Evolutionary conservation across 2,113 vertebrate genomes (phyloP).

Genomic region (Azemiops feae): DNA sequence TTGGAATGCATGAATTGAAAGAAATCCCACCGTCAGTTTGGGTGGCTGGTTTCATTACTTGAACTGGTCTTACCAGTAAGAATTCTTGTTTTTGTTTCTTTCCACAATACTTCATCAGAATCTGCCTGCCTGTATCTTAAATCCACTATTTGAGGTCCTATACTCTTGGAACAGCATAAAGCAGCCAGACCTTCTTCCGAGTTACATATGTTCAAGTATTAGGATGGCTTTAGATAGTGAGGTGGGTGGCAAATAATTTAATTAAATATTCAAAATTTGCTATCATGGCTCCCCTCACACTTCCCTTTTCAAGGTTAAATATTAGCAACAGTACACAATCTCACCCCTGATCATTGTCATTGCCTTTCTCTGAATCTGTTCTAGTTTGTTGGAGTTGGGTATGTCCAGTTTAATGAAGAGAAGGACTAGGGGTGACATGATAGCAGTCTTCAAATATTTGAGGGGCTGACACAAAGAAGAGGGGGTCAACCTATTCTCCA

Average conservation of each 20-base stretch:
- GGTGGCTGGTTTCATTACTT: neutral
- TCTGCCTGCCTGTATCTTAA: neutral
- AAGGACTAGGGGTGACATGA: neutral
- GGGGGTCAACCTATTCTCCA: neutral
- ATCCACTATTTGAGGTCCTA: neutral
- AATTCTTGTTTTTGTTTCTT: neutral
- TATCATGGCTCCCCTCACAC: neutral
- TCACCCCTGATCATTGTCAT: neutral
- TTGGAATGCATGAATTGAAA: neutral
- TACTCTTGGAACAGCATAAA: neutral
- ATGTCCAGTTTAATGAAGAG: neutral
- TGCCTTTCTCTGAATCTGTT: neutral
- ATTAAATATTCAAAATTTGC: neutral
- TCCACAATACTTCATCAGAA: neutral
- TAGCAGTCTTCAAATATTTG: neutral
- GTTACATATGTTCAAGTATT: neutral
- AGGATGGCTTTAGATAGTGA: neutral
- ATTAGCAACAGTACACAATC: neutral
- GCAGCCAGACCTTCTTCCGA: neutral
- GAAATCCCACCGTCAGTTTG: neutral
- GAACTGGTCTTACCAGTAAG: neutral
- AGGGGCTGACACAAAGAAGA: neutral
- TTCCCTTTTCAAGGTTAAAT: neutral
- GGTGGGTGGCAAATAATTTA: neutral
- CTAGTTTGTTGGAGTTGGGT: neutral